Percentiles rank a stretch among this genome's conserved stretches.
Evolutionary conservation across 1,140 invertebrate species (phyloP).

Genomic region (Drosophila grimshawi): DNA sequence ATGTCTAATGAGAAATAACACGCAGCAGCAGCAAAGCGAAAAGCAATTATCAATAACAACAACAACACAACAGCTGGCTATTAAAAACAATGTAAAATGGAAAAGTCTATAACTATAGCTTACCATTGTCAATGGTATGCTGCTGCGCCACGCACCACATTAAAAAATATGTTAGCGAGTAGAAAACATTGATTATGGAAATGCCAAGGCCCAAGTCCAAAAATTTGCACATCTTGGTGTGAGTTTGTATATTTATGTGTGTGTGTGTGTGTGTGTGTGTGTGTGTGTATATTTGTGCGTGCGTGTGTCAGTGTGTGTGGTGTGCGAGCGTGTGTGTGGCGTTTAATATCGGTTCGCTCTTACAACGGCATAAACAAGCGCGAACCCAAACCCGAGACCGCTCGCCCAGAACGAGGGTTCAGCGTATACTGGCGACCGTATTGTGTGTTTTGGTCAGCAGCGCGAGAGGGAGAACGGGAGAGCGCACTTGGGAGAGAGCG

Average conservation of each 20-base stretch:
- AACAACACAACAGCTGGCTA: constrained; percentile 9
- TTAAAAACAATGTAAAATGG: not conserved
- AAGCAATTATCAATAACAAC: not conserved
- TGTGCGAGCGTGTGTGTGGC: not conserved
- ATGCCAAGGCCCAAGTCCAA: constrained; percentile 49
- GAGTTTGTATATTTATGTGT: not conserved
- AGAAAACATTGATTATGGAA: constrained; percentile 44
- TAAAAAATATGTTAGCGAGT: constrained; percentile 43
- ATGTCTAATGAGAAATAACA: constrained; percentile 18
- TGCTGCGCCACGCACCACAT: constrained; percentile 47
- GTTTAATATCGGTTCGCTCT: constrained; percentile 23
- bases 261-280: not conserved
- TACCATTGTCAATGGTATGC: constrained; percentile 21
- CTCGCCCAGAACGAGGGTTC: constrained; percentile 54
- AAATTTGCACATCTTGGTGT: constrained; percentile 38
- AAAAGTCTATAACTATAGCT: constrained; percentile 1
- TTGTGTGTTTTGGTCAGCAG: constrained; percentile 23
- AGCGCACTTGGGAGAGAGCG: not conserved
- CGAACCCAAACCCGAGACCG: constrained; percentile 45
- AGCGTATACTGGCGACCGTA: constrained; percentile 45
- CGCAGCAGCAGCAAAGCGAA: constrained; percentile 11
- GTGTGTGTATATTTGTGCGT: not conserved
- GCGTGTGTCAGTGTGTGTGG: not conserved
- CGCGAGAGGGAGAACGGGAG: constrained; percentile 12
- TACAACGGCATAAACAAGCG: constrained; percentile 18